Base-by-base conservation (phyloP, 2,113 vertebrate genomes). In the Muntiacus reevesi region DNA sequence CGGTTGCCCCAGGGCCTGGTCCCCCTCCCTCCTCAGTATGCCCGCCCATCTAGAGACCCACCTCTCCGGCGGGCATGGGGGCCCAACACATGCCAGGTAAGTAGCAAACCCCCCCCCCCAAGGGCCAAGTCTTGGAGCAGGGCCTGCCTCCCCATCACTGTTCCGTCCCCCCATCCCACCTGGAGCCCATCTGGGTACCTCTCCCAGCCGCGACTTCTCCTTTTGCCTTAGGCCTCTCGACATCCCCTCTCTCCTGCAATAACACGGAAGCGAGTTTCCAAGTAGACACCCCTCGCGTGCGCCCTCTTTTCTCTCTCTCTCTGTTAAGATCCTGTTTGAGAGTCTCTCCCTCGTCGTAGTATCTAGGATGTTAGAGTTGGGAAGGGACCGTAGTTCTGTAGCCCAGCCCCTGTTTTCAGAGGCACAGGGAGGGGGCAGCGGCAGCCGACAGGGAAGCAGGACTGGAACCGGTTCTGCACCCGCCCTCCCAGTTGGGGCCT, bases 241-340 rank as follows among this genome's bases (percentile, higher is more conserved):
- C 97, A 98, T 98, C 98, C 99, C 97, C 81, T 98, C 98, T 99
- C 98, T 98, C 98, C 98, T 99, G 99, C 99, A 99, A 99, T 99
- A 99, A 99, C 98, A 98, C 97, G 98, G 98, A 98, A 98, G 97
- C 92, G 97, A 98, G 95, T 97, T 95, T 6, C 79, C 96, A 95
- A 95, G 94, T 98, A 98, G 98, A 97, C 71, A 62, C 97, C 79
- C 91, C 97, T 54, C 43, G 55, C 3, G 21, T 9, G 62, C 55
- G 0, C 86, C 5, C 94, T 60, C 91, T 87, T 89, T 84, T 50
- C 79, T 55, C n/a, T 82, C 79, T 84, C 54, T 92, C 93, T 94
- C 76, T 89, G 89, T 97, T 76, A 89, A 97, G 97, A 95, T 86
- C 95, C 92, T 89, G 52, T 98, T 47, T 17, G 94, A 94, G 96